Evolutionary conservation across 2,113 vertebrate species (phyloP), one percentile per base, ranked within the genome.

Genomic region (Cariama cristata): DNA sequence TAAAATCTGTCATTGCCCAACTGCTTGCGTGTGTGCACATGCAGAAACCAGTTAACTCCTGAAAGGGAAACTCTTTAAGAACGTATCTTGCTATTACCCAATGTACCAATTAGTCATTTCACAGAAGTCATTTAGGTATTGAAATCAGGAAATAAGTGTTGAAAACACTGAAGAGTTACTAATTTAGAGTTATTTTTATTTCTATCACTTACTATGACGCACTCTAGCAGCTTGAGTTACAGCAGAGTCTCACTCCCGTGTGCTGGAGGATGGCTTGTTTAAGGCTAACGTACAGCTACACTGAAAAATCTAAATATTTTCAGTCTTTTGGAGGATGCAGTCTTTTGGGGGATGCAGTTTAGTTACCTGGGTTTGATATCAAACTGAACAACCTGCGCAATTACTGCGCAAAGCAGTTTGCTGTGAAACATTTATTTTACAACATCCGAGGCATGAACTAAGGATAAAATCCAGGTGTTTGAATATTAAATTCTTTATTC

Each of bases 11-110:
- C 32, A 22, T 56, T 93, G 44, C 16, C 63, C 75, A 56, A 32
- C 26, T 55, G 45, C n/a, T 50, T 58, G 16, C 1, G 0, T 59
- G 22, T 55, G 40, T 0, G 0, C 42, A 59, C 28, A 12, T 44
- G 67, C 49, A 52, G 63, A 47, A n/a, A 42, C 8, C n/a, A 38
- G 28, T 50, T 75, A 55, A 63, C 24, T 86, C 28, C 53, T 76
- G 49, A 27, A 89, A 79, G 33, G 49, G 22, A 89, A 64, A n/a
- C 49, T 80, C 35, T 64, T 60, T 53, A 67, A 79, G 44, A 73
- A 69, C 19, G 9, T 45, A 6, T 68, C 58, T 77, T 79, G 23
- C 56, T 91, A 50, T 71, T 3, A 6, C 26, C 6, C 2, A 68
- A 22, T 60, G 22, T 73, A 42, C 63, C 53, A 32, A 7, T 24